Evolutionary conservation across 1,140 invertebrate species (phyloP).

Genomic region (Saccostrea echinata): DNA sequence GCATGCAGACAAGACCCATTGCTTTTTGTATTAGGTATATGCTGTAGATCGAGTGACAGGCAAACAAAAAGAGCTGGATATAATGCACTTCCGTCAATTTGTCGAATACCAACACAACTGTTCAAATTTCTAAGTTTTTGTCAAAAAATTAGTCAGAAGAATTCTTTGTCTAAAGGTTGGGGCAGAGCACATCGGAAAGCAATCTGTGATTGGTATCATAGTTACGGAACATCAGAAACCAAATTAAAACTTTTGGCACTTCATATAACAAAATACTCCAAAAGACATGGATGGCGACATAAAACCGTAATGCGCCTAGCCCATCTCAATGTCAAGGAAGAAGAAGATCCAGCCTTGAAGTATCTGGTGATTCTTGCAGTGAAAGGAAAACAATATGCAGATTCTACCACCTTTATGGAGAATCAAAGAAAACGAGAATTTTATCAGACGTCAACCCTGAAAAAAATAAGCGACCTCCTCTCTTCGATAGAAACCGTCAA

Average conservation of each 20-base stretch:
- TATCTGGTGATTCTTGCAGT: constrained; percentile 70
- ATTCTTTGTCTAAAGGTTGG: constrained; percentile 79
- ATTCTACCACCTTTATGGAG: constrained; percentile 64
- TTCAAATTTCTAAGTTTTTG: constrained; percentile 77
- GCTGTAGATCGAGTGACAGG: constrained; percentile 66
- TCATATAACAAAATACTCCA: constrained; percentile 60
- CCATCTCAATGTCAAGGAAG: constrained; percentile 59
- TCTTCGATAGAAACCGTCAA: constrained; percentile 82
- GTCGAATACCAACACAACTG: constrained; percentile 79
- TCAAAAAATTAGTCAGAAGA: constrained; percentile 49
- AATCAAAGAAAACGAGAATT: constrained; percentile 35
- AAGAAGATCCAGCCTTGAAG: constrained; percentile 78
- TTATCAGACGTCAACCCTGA: constrained; percentile 76
- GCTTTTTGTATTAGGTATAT: constrained; percentile 78
- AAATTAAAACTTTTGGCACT: constrained; percentile 83
- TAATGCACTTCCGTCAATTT: constrained; percentile 66
- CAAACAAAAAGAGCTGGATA: constrained; percentile 71
- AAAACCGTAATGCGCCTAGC: constrained; percentile 15
- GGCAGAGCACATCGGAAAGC: constrained; percentile 84
- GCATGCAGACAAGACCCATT: constrained; percentile 74
- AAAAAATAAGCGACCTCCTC: constrained; percentile 81
- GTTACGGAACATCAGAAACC: constrained; percentile 82
- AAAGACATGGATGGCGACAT: constrained; percentile 32
- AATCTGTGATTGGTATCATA: constrained; percentile 84
- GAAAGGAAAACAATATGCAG: constrained; percentile 80